Conservation (phyloP, 2,888 invertebrate species). For the Drosophila cognata region DNA sequence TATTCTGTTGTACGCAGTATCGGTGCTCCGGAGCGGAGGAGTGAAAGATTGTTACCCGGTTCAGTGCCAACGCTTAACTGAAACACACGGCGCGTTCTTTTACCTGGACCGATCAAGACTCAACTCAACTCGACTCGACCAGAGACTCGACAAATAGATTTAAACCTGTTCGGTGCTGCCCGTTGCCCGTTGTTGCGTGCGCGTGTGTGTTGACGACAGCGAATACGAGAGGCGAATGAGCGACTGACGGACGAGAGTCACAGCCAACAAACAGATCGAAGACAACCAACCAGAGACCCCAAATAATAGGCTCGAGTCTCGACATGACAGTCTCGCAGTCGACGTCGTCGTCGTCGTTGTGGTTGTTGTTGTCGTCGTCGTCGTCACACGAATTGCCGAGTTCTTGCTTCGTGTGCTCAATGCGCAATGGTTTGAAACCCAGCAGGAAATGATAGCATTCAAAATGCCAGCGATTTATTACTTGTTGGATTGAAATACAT, state of each 20-base stretch:
- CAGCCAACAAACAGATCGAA: conserved; percentile 56
- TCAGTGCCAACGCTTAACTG: conserved; percentile 85
- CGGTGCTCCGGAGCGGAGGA: conserved; percentile 63
- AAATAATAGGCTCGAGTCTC: conserved; percentile 52
- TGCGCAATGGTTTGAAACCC: conserved; percentile 19
- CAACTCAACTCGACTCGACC: conserved; percentile 39
- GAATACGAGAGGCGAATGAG: conserved; percentile 79
- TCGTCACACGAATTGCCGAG: conserved; percentile 34
- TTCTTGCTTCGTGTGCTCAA: conserved; percentile 35
- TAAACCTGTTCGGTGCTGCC: conserved; percentile 58
- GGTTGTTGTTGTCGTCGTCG: conserved; percentile 19
- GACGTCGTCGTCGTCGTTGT: conserved; percentile 22
- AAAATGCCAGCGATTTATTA: background rate
- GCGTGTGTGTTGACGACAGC: conserved; percentile 79
- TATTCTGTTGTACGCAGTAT: conserved; percentile 17
- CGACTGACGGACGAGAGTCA: conserved; percentile 63
- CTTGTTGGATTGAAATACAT: background rate
- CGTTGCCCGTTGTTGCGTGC: conserved; percentile 46
- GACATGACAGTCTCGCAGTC: conserved; percentile 47
- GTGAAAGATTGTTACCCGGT: conserved; percentile 85
- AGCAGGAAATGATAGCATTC: conserved; percentile 18
- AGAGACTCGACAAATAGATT: conserved; percentile 44
- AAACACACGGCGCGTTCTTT: conserved; percentile 83
- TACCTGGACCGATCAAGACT: conserved; percentile 58
- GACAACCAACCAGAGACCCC: conserved; percentile 60